phyloP scores from a whole-genome alignment of 2,888 invertebrate genomes.

The Pristionchus entomophagus region DNA sequence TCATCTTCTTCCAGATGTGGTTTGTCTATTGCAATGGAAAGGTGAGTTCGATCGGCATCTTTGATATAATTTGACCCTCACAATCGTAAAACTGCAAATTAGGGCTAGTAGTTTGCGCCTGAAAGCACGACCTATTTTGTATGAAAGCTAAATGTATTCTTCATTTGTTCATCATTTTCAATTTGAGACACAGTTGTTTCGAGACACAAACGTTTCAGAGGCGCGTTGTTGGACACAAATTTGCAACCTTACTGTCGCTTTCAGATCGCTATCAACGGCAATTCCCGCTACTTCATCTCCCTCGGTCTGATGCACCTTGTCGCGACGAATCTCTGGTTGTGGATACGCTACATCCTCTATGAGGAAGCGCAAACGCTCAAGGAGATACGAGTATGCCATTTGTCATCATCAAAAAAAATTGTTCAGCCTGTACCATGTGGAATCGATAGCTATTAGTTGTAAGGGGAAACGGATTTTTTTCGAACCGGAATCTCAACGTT shows the following conservation, averaged over 20 bases:
- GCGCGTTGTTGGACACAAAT: too few relatives aligned
- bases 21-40: conserved; percentile 69
- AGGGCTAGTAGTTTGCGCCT: too few relatives aligned
- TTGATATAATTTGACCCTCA: too few relatives aligned
- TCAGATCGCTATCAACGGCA: conserved; percentile 63
- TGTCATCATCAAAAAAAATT: neutral
- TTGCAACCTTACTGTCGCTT: too few relatives aligned
- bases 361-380: conserved; percentile 66
- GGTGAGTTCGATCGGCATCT: conserved; percentile 41
- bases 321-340: conserved; percentile 67
- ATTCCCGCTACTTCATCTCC: conserved; percentile 52
- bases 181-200: too few relatives aligned
- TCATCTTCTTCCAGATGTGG: conserved; percentile 61
- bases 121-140: too few relatives aligned
- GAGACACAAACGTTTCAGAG: too few relatives aligned
- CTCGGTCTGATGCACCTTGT: conserved; percentile 65
- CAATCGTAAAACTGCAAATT: too few relatives aligned
- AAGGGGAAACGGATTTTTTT: too few relatives aligned
- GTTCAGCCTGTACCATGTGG: too few relatives aligned
- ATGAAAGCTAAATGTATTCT: neutral
- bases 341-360: conserved; percentile 64
- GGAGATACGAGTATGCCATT: conserved; percentile 54
- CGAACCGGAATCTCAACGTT: too few relatives aligned
- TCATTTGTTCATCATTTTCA: neutral
- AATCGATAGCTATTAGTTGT: too few relatives aligned